phyloP scores from a whole-genome alignment of 1,140 invertebrate genomes.

The Bombus cullumanus region DNA sequence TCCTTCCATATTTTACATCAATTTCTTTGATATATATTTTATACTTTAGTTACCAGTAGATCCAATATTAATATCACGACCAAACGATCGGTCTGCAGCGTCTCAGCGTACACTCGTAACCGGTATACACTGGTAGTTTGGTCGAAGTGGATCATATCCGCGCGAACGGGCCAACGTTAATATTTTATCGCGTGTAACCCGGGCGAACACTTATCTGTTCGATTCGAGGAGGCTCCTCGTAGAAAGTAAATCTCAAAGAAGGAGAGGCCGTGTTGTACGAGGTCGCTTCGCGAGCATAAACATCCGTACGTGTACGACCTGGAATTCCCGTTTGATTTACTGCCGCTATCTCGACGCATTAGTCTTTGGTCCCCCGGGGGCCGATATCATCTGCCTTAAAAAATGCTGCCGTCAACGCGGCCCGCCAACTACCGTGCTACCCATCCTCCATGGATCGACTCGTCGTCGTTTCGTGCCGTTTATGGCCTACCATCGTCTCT shows the following conservation, averaged over 20 bases:
- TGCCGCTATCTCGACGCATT: constrained; percentile 72
- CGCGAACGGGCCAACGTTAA: constrained; percentile 46
- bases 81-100: not conserved
- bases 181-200: constrained; percentile 57
- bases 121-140: not conserved
- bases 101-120: no score
- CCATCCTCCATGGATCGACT: constrained; percentile 66
- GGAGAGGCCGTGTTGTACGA: constrained; percentile 42
- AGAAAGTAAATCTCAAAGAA: constrained; percentile 68
- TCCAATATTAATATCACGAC: not conserved
- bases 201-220: constrained; percentile 53
- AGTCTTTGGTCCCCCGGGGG: constrained; percentile 70
- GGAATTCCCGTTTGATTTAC: constrained; percentile 73
- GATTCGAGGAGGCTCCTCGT: constrained; percentile 56
- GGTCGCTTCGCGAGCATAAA: constrained; percentile 65
- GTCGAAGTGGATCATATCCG: constrained; percentile 53
- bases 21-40: not conserved
- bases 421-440: constrained; percentile 71
- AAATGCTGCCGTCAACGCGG: constrained; percentile 71
- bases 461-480: constrained; percentile 47
- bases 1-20: no score
- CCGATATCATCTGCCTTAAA: constrained; percentile 73
- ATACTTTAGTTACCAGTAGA: no score
- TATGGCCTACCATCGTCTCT: constrained; percentile 36
- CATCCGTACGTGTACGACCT: constrained; percentile 69